phyloP scores from a whole-genome alignment of 2,888 invertebrate genomes.

The Galerucella nymphaeae region DNA sequence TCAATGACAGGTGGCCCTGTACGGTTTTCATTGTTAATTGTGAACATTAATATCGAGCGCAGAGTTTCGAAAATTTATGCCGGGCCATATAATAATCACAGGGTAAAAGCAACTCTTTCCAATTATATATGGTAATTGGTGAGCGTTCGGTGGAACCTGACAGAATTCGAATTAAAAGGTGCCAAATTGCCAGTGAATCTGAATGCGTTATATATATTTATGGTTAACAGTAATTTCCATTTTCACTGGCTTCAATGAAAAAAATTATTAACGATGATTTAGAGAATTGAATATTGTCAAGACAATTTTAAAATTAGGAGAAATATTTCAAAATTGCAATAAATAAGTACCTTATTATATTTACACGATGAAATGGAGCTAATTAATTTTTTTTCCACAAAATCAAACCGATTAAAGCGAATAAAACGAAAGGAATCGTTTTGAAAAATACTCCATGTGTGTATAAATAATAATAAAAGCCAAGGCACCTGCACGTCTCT shows the following conservation, averaged over 20 bases:
- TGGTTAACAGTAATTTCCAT: conserved; percentile 40
- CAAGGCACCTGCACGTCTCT: conserved; percentile 48
- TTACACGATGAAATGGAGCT: conserved; percentile 16
- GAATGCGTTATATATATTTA: conserved; percentile 43
- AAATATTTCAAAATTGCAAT: too few species aligned
- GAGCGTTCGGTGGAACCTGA: conserved; percentile 46
- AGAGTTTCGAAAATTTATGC: conserved; percentile 37
- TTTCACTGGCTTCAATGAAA: conserved; percentile 30
- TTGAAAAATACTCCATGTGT: conserved; percentile 33
- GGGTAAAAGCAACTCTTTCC: conserved; percentile 43
- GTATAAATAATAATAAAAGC: conserved; percentile 35
- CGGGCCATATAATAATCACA: conserved; percentile 43
- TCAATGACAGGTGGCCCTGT: conserved; percentile 51
- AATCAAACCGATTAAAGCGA: conserved; percentile 38
- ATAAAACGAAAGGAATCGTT: conserved; percentile 22
- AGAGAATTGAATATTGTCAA: neutral
- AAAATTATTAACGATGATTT: conserved; percentile 15
- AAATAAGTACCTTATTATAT: conserved; percentile 6
- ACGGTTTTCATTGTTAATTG: conserved; percentile 53
- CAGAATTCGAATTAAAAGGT: conserved; percentile 47
- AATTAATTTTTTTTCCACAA: conserved; percentile 39
- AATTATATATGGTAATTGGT: conserved; percentile 52
- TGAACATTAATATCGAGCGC: conserved; percentile 48
- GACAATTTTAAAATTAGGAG: too few species aligned
- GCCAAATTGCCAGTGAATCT: conserved; percentile 44